Evolutionary conservation across 2,888 invertebrate genomes (phyloP), one percentile per base, ranked within the genome.

Genomic region (Troides helena): DNA sequence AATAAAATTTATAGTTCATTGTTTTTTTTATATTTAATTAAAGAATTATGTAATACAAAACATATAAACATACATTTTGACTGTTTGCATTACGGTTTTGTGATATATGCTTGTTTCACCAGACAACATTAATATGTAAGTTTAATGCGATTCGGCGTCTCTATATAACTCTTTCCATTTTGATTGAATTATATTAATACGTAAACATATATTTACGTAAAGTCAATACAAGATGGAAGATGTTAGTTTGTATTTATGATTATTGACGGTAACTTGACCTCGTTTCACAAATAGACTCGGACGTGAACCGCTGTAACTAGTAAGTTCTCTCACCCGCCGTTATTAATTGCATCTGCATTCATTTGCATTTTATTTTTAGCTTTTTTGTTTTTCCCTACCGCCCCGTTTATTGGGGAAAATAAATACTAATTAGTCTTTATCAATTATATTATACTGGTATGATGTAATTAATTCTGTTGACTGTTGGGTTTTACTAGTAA

Each of bases 291-390:
- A 58, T 58, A 23, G 58, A 23, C 23, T 58, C 25, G 23, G 25
- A 23, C 58, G 58, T 21, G 58, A 58, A 58, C 25, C 23, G 25
- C 58, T 50, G 50, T 18, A 50, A 50, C 50, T 50, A 17, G 50
- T 50, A 50, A 50, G 50, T 17, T 50, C 50, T 18, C 50, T 50
- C 50, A 14, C 14, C 50, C 50, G 50, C 17, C 50, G 50, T 17
- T 17, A 50, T 50, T 50, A 50, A 50, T 50, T 50, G 50, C 50
- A 50, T 50, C 50, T 50, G 50, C 50, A 50, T 50, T 50, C 50
- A 50, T 50, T 50, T 50, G 50, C 50, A 50, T 50, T 50, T 50
- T 50, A 50, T 50, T 50, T 50, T 50, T 50, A 50, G 50, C 50
- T 50, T 14, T 5, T 50, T 50, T 50, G 50, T 17, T 46, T 46